Evolutionary conservation across 2,113 vertebrate genomes (phyloP).

Genomic region (Xiphias gladius): DNA sequence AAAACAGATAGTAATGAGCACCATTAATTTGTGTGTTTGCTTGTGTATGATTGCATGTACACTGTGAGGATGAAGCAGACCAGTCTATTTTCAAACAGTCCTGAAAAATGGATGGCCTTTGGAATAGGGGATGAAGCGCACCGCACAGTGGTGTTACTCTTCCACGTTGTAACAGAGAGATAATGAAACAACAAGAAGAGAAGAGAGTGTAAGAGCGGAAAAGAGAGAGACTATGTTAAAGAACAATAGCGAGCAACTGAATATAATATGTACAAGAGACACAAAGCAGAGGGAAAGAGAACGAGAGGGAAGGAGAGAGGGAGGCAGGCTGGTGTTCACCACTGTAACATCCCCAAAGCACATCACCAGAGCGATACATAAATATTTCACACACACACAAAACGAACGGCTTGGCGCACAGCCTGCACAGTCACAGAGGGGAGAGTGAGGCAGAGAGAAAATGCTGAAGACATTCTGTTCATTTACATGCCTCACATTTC

Average conservation of each 20-base stretch:
- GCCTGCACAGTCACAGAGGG: slow-evolving; percentile 54
- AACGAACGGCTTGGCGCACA: slow-evolving; percentile 64
- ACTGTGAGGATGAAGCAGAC: slow-evolving; percentile 11
- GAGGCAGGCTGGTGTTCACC: slow-evolving; percentile 62
- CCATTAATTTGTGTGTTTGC: neutral
- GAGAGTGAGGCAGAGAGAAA: slow-evolving; percentile 46
- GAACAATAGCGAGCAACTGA: slow-evolving; percentile 18
- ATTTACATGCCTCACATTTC: slow-evolving; percentile 54
- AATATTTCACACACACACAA: slow-evolving; percentile 74
- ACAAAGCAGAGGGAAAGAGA: slow-evolving; percentile 35
- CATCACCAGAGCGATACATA: slow-evolving; percentile 71
- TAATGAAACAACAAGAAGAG: neutral
- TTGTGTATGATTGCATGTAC: neutral
- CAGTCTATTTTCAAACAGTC: slow-evolving; percentile 66
- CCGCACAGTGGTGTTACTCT: slow-evolving; percentile 11
- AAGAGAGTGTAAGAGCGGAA: neutral
- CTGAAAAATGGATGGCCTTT: slow-evolving; percentile 74
- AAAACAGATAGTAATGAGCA: slow-evolving; percentile 17
- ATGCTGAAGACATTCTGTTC: slow-evolving; percentile 47
- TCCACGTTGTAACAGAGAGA: neutral
- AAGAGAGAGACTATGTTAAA: neutral
- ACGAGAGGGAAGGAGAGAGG: slow-evolving; percentile 26
- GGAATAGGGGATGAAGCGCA: slow-evolving; percentile 37
- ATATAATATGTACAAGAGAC: slow-evolving; percentile 32
- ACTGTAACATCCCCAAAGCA: slow-evolving; percentile 72